Evolutionary conservation across 2,797 vertebrate species (phyloP).

Genomic region (Ctenopoma kingsleyae): DNA sequence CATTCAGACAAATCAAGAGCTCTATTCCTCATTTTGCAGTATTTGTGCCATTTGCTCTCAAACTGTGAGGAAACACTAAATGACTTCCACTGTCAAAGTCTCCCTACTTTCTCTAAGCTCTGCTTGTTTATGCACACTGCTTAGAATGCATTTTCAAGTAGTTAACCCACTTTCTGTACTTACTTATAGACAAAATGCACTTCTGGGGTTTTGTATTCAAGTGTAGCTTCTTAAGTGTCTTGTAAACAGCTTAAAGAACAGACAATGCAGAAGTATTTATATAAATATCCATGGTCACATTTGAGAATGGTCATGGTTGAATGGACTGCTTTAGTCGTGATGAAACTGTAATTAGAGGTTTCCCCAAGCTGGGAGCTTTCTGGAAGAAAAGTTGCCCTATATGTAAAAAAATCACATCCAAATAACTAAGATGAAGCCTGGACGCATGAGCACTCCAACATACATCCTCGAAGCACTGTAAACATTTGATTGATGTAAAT

Average conservation of each 20-base stretch:
- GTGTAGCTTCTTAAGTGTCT: conserved; percentile 28
- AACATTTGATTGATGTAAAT: conserved; percentile 22
- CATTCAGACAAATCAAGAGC: conserved; percentile 23
- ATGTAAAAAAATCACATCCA: conserved; percentile 2
- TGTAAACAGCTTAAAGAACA: conserved; percentile 44
- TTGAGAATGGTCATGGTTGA: conserved; percentile 31
- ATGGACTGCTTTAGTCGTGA: conserved; percentile 29
- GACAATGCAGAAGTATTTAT: conserved; percentile 42
- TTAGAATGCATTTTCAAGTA: conserved; percentile 65
- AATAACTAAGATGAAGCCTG: conserved; percentile 10
- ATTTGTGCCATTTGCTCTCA: conserved; percentile 36
- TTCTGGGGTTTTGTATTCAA: conserved; percentile 55
- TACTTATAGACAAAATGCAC: conserved; percentile 58
- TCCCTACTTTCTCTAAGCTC: conserved; percentile 55
- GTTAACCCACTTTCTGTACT: conserved; percentile 70
- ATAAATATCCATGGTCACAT: conserved; percentile 48
- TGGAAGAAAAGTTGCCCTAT: background rate
- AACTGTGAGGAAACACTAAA: conserved; percentile 58
- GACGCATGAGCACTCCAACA: conserved; percentile 16
- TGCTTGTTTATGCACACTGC: conserved; percentile 59
- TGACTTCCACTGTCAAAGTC: conserved; percentile 58
- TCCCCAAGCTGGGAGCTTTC: conserved; percentile 8
- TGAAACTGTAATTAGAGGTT: conserved; percentile 17
- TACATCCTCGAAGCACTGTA: conserved; percentile 2
- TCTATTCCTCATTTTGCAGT: conserved; percentile 35